A percentile compares a stretch with the other conserved stretches of the same genome.
Evolutionary conservation across 2,113 vertebrate species (phyloP).

Genomic region (Dascyllus trimaculatus): DNA sequence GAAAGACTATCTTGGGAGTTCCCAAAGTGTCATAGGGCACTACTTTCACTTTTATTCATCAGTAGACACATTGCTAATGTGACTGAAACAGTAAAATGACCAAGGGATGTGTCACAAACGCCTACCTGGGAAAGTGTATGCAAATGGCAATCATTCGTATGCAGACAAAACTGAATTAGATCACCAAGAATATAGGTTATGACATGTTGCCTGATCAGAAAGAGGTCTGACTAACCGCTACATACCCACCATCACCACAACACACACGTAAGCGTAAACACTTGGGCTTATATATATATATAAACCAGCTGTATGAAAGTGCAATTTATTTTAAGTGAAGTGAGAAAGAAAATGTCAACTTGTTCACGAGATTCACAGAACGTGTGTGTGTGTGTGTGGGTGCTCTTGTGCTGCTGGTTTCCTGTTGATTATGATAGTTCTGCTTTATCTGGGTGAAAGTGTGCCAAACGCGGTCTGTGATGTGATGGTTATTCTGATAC

Average conservation of each 20-base stretch:
- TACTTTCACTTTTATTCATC: conserved; percentile 20
- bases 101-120: too few relatives aligned
- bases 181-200: too few relatives aligned
- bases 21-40: background rate
- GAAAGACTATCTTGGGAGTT: background rate
- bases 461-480: too few relatives aligned
- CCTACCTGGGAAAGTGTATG: background rate
- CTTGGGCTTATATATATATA: background rate
- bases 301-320: background rate
- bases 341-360: background rate
- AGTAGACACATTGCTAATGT: background rate
- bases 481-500: background rate
- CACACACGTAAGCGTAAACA: background rate
- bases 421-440: conserved; percentile 57
- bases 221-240: background rate
- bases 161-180: too few relatives aligned
- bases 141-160: background rate
- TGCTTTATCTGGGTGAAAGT: conserved; percentile 54
- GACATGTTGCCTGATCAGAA: too few relatives aligned
- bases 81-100: background rate
- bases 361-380: background rate
- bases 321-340: conserved; percentile 12
- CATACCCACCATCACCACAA: background rate
- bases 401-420: conserved; percentile 19
- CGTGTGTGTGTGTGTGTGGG: background rate